A percentile compares a stretch with the other conserved stretches of the same genome.
phyloP scores from a whole-genome alignment of 2,888 invertebrate species.

The Hemithea aestivaria region DNA sequence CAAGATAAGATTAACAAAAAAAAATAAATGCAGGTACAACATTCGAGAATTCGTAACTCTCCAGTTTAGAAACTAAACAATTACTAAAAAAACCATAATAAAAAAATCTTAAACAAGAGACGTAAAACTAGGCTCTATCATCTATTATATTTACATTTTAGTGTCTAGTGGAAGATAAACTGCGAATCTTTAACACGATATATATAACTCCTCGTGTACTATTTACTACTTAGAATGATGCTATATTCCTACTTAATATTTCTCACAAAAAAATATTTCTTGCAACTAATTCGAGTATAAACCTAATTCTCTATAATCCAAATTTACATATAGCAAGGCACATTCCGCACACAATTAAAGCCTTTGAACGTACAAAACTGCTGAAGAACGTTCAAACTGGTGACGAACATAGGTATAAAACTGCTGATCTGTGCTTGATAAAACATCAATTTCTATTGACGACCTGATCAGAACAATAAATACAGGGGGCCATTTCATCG shows the following conservation, averaged over 20 bases:
- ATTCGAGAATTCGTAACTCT: slow-evolving; percentile 78
- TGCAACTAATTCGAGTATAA: slow-evolving; percentile 78
- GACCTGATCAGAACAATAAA: slow-evolving; percentile 49
- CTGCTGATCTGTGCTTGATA: slow-evolving; percentile 70
- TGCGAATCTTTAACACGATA: slow-evolving; percentile 77
- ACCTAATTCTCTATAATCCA: slow-evolving; percentile 66
- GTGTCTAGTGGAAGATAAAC: slow-evolving; percentile 77
- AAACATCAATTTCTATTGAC: slow-evolving; percentile 60
- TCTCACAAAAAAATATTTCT: slow-evolving; percentile 75
- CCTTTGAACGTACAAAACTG: slow-evolving; percentile 62
- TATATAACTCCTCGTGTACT: slow-evolving; percentile 62
- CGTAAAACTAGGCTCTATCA: slow-evolving; percentile 64
- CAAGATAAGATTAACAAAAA: slow-evolving; percentile 72
- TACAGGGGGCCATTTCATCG: slow-evolving; percentile 11
- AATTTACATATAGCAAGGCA: slow-evolving; percentile 78
- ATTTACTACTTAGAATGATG: slow-evolving; percentile 61
- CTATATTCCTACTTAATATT: slow-evolving; percentile 69
- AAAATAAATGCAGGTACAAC: slow-evolving; percentile 80
- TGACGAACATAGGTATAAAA: too few relatives aligned
- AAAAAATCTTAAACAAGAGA: slow-evolving; percentile 48
- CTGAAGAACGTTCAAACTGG: too few relatives aligned
- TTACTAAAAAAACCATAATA: slow-evolving; percentile 69
- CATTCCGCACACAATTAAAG: slow-evolving; percentile 78
- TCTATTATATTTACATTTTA: slow-evolving; percentile 72
- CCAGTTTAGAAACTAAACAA: slow-evolving; percentile 74